A percentile compares a stretch with the other conserved stretches of the same genome.
These are phyloP conservation scores for Nymphalis polychloros DNA, from an alignment of 2,888 invertebrate genomes.

Conservation along the genomic window DNA sequence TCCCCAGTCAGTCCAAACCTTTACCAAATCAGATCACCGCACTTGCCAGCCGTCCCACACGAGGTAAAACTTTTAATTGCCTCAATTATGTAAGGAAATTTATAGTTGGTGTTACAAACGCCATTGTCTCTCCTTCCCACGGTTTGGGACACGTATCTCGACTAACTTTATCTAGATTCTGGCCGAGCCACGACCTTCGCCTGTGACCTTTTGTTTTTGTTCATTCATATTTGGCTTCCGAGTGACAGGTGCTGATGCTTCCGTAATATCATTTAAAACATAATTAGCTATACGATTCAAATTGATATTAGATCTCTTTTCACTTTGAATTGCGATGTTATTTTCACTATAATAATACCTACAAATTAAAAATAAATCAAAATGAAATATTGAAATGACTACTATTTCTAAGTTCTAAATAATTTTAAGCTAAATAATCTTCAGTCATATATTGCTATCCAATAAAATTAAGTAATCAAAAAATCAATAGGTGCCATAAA, in stretches of 20 bases:
- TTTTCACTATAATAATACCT: too few relatives aligned
- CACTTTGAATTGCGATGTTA: background rate
- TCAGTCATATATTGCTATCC: too few relatives aligned
- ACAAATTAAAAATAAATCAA: too few relatives aligned
- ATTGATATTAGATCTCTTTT: background rate
- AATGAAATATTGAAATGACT: too few relatives aligned
- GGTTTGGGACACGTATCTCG: constrained; percentile 64
- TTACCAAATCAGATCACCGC: background rate
- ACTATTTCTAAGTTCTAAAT: too few relatives aligned
- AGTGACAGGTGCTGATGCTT: constrained; percentile 26
- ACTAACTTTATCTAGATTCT: constrained; percentile 60
- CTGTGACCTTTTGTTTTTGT: constrained; percentile 41
- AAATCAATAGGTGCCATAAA: background rate
- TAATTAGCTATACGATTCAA: background rate
- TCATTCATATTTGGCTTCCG: constrained; percentile 60
- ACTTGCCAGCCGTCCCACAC: background rate
- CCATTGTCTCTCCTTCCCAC: constrained; percentile 68
- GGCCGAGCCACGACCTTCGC: constrained; percentile 58
- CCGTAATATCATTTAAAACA: constrained; percentile 11
- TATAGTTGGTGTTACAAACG: constrained; percentile 56
- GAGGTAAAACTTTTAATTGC: constrained; percentile 67
- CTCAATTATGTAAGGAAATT: constrained; percentile 68
- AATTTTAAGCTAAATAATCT: too few relatives aligned
- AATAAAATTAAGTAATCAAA: too few relatives aligned
- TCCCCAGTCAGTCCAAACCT: background rate